phyloP scores from a whole-genome alignment of 2,797 vertebrate species.

The Apogon hyalosoma region DNA sequence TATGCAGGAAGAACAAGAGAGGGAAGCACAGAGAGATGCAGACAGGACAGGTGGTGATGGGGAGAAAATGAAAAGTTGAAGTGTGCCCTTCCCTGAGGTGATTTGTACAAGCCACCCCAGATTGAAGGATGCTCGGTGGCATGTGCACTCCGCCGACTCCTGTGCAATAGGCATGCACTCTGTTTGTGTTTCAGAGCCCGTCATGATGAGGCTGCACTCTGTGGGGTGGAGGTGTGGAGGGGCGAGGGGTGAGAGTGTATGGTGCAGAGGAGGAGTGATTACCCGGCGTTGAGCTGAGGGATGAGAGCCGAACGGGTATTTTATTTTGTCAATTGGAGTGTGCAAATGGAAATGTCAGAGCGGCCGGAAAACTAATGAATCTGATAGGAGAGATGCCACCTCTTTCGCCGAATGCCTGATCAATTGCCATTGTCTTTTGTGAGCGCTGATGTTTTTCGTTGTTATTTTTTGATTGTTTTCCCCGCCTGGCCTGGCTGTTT shows the following conservation, averaged over 20 bases:
- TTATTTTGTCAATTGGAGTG: slow-evolving; percentile 87
- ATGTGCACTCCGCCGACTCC: slow-evolving; percentile 6
- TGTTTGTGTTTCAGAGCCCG: slow-evolving; percentile 64
- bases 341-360: slow-evolving; percentile 88
- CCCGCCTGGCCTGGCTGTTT: slow-evolving; percentile 38
- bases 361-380: slow-evolving; percentile 83
- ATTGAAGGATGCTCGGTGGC: slow-evolving; percentile 47
- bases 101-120: slow-evolving; percentile 64
- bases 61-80: slow-evolving; percentile 65
- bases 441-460: slow-evolving; percentile 59
- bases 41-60: slow-evolving; percentile 40
- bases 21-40: not conserved
- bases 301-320: slow-evolving; percentile 79
- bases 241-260: slow-evolving; percentile 37
- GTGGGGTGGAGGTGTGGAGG: slow-evolving; percentile 29
- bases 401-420: slow-evolving; percentile 75
- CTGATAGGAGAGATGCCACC: slow-evolving; percentile 79
- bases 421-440: slow-evolving; percentile 76
- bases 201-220: slow-evolving; percentile 55
- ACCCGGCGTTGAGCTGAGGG: slow-evolving; percentile 63
- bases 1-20: slow-evolving; percentile 52
- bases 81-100: slow-evolving; percentile 60
- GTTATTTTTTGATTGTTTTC: slow-evolving; percentile 77
- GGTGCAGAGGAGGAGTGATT: slow-evolving; percentile 76
- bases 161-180: slow-evolving; percentile 14